phyloP scores from a whole-genome alignment of 2,797 vertebrate species.

The Lagodon rhomboides region DNA sequence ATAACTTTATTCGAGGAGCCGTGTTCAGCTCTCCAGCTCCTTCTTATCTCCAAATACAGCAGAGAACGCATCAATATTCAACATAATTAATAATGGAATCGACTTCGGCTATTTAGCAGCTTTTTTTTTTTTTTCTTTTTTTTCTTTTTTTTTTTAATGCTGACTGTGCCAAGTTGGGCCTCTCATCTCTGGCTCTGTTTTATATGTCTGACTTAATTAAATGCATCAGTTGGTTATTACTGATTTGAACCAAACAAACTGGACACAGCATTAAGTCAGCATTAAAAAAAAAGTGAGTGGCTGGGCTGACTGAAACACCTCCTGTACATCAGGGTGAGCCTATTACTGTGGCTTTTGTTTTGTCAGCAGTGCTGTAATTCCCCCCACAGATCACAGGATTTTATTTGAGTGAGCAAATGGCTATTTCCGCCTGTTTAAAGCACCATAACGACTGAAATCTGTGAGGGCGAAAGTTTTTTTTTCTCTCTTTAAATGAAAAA shows the following conservation, averaged over 20 bases:
- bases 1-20: conserved; percentile 17
- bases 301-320: not conserved
- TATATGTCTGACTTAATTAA: conserved; percentile 23
- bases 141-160: not conserved
- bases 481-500: conserved; percentile 6
- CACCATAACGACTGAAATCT: not conserved
- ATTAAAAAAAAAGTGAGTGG: no score
- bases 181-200: conserved; percentile 23
- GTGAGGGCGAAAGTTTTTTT: not conserved
- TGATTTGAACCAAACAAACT: conserved; percentile 24
- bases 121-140: not conserved
- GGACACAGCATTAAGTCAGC: not conserved
- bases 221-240: conserved; percentile 3
- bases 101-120: conserved; percentile 28
- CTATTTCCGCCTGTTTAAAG: conserved; percentile 17
- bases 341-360: conserved; percentile 8
- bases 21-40: conserved; percentile 1
- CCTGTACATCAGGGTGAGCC: not conserved
- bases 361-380: conserved; percentile 12
- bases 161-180: conserved; percentile 39
- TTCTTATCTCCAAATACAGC: conserved; percentile 36
- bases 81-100: conserved; percentile 49
- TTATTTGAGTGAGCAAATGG: conserved; percentile 28
- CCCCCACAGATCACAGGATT: conserved; percentile 22
- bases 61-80: conserved; percentile 50